These are phyloP conservation scores for Aplodontia rufa DNA, from an alignment of 2,113 vertebrate genomes.

Conservation along the genomic window DNA sequence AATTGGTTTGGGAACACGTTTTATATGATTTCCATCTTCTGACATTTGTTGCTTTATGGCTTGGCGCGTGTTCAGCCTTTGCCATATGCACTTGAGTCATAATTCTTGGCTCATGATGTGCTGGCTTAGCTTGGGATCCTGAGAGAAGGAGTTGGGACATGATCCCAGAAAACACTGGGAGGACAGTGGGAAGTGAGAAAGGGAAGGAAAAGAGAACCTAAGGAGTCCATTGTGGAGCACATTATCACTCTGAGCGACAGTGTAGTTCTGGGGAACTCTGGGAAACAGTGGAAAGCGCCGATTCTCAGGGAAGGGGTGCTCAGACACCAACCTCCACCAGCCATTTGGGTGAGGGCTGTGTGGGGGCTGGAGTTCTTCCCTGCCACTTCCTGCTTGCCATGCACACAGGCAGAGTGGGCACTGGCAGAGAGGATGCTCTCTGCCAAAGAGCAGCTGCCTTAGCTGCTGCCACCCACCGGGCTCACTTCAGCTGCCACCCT, in stretches of 20 bases:
- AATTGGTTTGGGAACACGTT: not conserved
- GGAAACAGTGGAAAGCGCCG: not conserved
- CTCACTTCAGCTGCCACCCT: not conserved
- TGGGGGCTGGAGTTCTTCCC: not conserved
- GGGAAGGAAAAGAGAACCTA: not conserved
- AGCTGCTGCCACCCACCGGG: not conserved
- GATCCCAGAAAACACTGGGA: not conserved
- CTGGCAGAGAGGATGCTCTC: not conserved
- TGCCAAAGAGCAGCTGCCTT: not conserved
- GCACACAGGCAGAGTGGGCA: not conserved
- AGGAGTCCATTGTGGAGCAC: not conserved
- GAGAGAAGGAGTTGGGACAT: not conserved
- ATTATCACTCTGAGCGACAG: not conserved
- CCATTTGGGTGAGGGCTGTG: not conserved
- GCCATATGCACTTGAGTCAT: slow-evolving; percentile 39
- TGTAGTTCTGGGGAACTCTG: not conserved
- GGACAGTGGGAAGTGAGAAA: not conserved
- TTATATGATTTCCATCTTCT: slow-evolving; percentile 24
- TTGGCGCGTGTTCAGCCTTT: slow-evolving; percentile 23
- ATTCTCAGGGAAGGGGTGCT: too few relatives aligned
- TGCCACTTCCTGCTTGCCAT: not conserved
- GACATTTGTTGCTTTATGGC: not conserved
- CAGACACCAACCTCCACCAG: too few relatives aligned
- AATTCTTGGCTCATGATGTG: not conserved
- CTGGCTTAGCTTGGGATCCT: not conserved